These are phyloP conservation scores for Anagrus nilaparvatae DNA, from an alignment of 1,140 invertebrate species.

Conservation along the genomic window DNA sequence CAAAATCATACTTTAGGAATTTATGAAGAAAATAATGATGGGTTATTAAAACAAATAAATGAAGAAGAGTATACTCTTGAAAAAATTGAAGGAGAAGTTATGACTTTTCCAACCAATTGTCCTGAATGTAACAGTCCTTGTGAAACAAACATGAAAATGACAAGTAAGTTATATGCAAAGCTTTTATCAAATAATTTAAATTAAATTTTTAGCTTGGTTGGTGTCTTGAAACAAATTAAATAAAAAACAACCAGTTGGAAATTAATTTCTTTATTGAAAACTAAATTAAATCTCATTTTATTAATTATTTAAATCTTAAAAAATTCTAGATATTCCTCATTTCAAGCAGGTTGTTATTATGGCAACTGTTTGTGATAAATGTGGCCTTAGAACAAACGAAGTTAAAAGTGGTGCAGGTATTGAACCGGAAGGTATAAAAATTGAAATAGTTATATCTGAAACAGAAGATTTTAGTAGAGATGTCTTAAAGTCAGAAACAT, in stretches of 20 bases:
- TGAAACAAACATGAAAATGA: constrained; percentile 94
- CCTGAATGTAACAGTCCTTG: constrained; percentile 73
- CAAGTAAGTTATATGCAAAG: constrained; percentile 47
- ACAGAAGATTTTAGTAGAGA: constrained; percentile 82
- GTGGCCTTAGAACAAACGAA: constrained; percentile 86
- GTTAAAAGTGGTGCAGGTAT: constrained; percentile 92
- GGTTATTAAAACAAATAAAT: constrained; percentile 50
- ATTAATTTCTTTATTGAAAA: background rate
- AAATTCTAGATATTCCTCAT: constrained; percentile 72
- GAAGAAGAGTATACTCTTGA: constrained; percentile 53
- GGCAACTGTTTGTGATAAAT: constrained; percentile 85
- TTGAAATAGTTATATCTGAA: constrained; percentile 63
- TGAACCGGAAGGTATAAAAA: constrained; percentile 68
- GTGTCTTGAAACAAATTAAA: no score
- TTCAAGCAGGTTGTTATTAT: constrained; percentile 98
- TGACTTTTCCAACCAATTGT: constrained; percentile 83
- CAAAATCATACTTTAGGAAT: constrained; percentile 75
- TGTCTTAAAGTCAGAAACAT: constrained; percentile 94
- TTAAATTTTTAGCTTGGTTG: no score
- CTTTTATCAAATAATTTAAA: background rate
- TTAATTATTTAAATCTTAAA: constrained; percentile 3
- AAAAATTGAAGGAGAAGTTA: constrained; percentile 66
- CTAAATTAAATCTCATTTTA: background rate
- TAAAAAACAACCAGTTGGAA: no score
- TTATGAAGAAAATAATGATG: constrained; percentile 47